A percentile compares a stretch with the other conserved stretches of the same genome.
Evolutionary conservation across 2,797 vertebrate species (phyloP).

Genomic region (Centroberyx gerrardi): DNA sequence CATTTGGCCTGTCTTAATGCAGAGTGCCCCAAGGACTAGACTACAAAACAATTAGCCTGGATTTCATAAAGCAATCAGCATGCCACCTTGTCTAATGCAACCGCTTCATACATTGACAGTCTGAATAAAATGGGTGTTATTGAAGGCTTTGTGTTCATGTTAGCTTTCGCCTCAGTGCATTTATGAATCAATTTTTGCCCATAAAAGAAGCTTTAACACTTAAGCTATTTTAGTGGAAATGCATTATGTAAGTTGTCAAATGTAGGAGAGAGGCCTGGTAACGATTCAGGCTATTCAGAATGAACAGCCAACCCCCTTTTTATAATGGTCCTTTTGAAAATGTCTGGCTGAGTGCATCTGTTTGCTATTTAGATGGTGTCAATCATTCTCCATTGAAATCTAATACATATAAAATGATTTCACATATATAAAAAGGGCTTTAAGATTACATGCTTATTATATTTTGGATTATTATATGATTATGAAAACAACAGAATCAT

Average conservation of each 20-base stretch:
- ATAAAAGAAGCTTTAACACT: conserved; percentile 89
- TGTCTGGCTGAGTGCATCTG: conserved; percentile 81
- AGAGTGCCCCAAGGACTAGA: conserved; percentile 80
- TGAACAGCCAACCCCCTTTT: conserved; percentile 79
- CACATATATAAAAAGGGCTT: conserved; percentile 47
- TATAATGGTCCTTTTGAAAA: conserved; percentile 84
- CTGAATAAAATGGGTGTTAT: conserved; percentile 87
- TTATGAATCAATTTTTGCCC: conserved; percentile 88
- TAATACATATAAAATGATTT: conserved; percentile 69
- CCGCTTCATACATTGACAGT: conserved; percentile 82
- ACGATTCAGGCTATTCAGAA: conserved; percentile 84
- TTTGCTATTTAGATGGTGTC: conserved; percentile 80
- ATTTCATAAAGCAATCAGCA: conserved; percentile 85
- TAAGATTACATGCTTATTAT: conserved; percentile 58
- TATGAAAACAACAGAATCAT: conserved; percentile 12
- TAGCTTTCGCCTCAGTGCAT: conserved; percentile 86
- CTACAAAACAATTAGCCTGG: conserved; percentile 85
- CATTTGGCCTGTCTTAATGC: conserved; percentile 76
- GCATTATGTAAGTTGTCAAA: conserved; percentile 88
- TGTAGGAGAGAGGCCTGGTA: conserved; percentile 77
- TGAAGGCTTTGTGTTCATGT: conserved; percentile 86
- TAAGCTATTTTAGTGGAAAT: conserved; percentile 88
- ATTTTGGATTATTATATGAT: conserved; percentile 40
- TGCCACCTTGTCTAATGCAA: conserved; percentile 83
- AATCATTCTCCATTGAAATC: conserved; percentile 73